Evolutionary conservation across 2,888 invertebrate species (phyloP).

Genomic region (Xanthorhoe designata): DNA sequence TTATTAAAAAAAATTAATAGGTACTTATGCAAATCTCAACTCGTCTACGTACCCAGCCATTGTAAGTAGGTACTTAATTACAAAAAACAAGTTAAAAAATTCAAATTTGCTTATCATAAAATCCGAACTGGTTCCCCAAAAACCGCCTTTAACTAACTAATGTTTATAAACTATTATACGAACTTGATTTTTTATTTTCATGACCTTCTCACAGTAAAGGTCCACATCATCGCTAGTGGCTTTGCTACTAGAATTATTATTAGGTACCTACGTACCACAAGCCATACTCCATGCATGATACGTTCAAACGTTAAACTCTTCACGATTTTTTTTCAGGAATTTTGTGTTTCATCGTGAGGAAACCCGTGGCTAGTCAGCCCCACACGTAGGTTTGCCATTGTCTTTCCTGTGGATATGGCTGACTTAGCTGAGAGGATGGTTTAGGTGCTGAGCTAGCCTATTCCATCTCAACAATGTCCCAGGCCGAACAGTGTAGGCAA

Average conservation of each 20-base stretch:
- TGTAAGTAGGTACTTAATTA: neutral
- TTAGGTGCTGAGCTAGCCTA: too few relatives aligned
- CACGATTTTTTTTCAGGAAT: too few relatives aligned
- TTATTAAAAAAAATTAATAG: too few relatives aligned
- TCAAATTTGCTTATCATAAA: neutral
- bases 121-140: constrained; percentile 5
- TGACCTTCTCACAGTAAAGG: constrained; percentile 25
- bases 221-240: neutral
- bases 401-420: too few relatives aligned
- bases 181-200: constrained; percentile 4
- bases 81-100: neutral
- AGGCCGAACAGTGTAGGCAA: too few relatives aligned
- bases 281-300: too few relatives aligned
- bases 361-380: too few relatives aligned
- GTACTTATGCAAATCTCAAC: neutral
- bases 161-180: neutral
- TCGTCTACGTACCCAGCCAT: neutral
- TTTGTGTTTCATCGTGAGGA: too few relatives aligned
- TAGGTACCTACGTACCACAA: neutral
- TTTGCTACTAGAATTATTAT: neutral
- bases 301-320: too few relatives aligned
- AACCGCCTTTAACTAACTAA: neutral
- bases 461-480: too few relatives aligned
- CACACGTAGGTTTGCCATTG: too few relatives aligned
- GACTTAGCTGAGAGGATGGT: too few relatives aligned